Percentiles rank a stretch among this genome's conserved stretches.
Conservation (phyloP, 2,888 invertebrate species). For the Leucophora obtusa region DNA sequence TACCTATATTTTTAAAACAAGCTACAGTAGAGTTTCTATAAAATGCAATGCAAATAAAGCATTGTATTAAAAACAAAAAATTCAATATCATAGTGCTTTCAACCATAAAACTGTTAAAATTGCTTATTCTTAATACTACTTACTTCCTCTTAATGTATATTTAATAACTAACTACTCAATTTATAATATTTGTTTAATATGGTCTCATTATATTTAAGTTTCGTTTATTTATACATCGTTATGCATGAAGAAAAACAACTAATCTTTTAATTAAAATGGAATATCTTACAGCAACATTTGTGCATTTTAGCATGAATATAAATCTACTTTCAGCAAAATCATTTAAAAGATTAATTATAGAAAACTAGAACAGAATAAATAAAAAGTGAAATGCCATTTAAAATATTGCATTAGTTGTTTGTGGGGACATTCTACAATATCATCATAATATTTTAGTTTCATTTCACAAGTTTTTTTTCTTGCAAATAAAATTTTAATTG, state of each 20-base stretch:
- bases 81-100: too few species aligned
- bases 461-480: neutral
- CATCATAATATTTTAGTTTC: neutral
- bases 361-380: neutral
- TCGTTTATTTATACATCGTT: neutral
- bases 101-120: too few species aligned
- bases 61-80: too few species aligned
- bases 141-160: neutral
- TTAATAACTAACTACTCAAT: neutral
- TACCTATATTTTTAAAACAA: too few species aligned
- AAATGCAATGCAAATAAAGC: too few species aligned
- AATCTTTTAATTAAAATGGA: slow-evolving; percentile 14
- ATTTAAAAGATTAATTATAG: slow-evolving; percentile 25
- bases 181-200: neutral
- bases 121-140: too few species aligned
- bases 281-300: slow-evolving; percentile 2
- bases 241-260: neutral
- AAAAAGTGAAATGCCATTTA: slow-evolving; percentile 13
- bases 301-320: slow-evolving; percentile 11
- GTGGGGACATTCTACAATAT: neutral
- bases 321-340: slow-evolving; percentile 15
- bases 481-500: neutral
- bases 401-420: neutral
- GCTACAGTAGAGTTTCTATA: too few species aligned
- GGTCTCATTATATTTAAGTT: neutral